Evolutionary conservation across 2,888 invertebrate species (phyloP).

Genomic region (Agriopis marginaria): DNA sequence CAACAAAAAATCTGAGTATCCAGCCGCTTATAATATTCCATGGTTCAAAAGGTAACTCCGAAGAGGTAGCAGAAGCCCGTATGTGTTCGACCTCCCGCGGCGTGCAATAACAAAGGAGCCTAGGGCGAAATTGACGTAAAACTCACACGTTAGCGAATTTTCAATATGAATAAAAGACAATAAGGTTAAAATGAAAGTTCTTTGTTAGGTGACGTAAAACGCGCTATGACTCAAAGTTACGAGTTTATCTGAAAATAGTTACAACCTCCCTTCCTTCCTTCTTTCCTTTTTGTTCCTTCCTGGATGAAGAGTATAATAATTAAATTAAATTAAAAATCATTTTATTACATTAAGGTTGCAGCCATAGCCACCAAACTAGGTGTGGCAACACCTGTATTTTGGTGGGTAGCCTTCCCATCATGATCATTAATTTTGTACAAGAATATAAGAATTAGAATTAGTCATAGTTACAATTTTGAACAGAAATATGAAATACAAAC

Average conservation of each 20-base stretch:
- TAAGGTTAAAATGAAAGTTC: conserved; percentile 2
- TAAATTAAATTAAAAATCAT: too few species aligned
- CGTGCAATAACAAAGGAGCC: conserved; percentile 18
- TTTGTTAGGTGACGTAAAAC: neutral
- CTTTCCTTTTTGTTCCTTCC: too few species aligned
- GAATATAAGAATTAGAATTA: too few species aligned
- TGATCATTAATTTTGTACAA: too few species aligned
- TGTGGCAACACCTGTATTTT: too few species aligned
- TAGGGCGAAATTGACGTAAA: conserved; percentile 12
- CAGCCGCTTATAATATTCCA: neutral
- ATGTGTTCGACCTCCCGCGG: conserved; percentile 12
- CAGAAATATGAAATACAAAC: too few species aligned
- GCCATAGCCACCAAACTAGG: too few species aligned
- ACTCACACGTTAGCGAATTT: conserved; percentile 11
- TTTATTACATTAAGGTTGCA: too few species aligned
- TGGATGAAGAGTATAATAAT: neutral
- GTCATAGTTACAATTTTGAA: too few species aligned
- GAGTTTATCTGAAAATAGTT: neutral
- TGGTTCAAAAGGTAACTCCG: conserved; percentile 9
- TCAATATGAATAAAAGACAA: conserved; percentile 7
- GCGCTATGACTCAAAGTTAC: neutral
- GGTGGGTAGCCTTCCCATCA: too few species aligned
- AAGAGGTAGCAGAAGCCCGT: conserved; percentile 13
- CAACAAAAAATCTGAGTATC: neutral
- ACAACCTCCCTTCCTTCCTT: too few species aligned